phyloP scores from a whole-genome alignment of 2,113 vertebrate genomes.

The Zonotrichia leucophrys region DNA sequence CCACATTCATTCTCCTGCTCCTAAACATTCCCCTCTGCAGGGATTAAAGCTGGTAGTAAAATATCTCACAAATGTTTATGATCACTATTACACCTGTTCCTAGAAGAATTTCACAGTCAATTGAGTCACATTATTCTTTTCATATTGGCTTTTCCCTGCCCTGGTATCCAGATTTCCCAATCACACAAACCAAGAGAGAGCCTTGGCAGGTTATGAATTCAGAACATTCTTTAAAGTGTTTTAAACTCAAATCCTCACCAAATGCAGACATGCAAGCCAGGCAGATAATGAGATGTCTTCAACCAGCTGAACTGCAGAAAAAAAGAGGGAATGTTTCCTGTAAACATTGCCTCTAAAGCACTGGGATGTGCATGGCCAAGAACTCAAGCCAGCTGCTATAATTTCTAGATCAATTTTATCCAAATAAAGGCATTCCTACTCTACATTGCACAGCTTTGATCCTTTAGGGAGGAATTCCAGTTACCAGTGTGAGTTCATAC shows the following conservation, averaged over 20 bases:
- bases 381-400: not conserved
- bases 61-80: conserved; percentile 36
- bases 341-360: not conserved
- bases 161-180: conserved; percentile 8
- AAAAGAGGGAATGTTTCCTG: not conserved
- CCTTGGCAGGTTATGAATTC: not conserved
- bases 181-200: not conserved
- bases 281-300: not conserved
- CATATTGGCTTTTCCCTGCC: not conserved
- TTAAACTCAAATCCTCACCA: not conserved
- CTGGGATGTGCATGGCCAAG: not conserved
- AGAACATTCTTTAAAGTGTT: not conserved
- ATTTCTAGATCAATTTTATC: conserved; percentile 3
- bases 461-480: not conserved
- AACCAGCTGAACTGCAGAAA: not conserved
- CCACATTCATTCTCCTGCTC: not conserved
- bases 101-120: conserved; percentile 57
- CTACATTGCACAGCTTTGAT: not conserved
- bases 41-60: conserved; percentile 47
- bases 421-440: conserved; percentile 20
- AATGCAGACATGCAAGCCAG: not conserved
- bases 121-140: conserved; percentile 36
- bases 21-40: conserved; percentile 11
- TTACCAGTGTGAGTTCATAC: not conserved
- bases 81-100: conserved; percentile 61